Conservation (phyloP, 2,888 invertebrate genomes). For the Muscina levida region DNA sequence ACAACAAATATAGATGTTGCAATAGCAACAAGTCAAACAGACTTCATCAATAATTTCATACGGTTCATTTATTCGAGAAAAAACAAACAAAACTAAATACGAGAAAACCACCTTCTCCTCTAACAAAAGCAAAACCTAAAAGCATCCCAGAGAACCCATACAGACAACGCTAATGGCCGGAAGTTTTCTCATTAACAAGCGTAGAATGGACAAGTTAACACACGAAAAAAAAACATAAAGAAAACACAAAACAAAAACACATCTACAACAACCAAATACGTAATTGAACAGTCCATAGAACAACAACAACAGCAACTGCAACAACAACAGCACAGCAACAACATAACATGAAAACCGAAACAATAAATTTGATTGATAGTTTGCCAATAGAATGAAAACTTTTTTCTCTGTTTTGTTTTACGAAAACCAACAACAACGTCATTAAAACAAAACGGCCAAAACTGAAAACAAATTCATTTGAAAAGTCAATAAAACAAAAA, state of each 20-base stretch:
- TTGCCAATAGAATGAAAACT: conserved; percentile 59
- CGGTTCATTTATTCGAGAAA: no score
- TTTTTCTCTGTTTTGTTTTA: background rate
- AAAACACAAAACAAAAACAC: conserved; percentile 19
- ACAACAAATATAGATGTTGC: background rate
- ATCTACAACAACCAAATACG: conserved; percentile 16
- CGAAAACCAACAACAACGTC: background rate
- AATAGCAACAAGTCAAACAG: conserved; percentile 6
- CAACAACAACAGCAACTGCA: conserved; percentile 18
- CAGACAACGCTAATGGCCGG: conserved; percentile 62
- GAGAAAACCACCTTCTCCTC: no score
- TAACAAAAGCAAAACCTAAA: background rate
- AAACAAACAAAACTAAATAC: background rate
- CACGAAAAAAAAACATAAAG: background rate
- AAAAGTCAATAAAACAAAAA: conserved; percentile 41
- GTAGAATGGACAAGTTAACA: conserved; percentile 25
- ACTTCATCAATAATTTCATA: no score
- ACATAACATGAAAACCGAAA: conserved; percentile 21
- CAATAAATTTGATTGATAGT: conserved; percentile 60
- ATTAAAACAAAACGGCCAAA: conserved; percentile 12
- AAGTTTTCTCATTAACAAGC: conserved; percentile 58
- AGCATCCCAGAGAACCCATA: background rate
- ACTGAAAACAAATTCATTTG: conserved; percentile 56
- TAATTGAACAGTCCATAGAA: conserved; percentile 18
- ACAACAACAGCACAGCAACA: conserved; percentile 18